phyloP scores from a whole-genome alignment of 2,113 vertebrate species.

The Campylomormyrus numenius region DNA sequence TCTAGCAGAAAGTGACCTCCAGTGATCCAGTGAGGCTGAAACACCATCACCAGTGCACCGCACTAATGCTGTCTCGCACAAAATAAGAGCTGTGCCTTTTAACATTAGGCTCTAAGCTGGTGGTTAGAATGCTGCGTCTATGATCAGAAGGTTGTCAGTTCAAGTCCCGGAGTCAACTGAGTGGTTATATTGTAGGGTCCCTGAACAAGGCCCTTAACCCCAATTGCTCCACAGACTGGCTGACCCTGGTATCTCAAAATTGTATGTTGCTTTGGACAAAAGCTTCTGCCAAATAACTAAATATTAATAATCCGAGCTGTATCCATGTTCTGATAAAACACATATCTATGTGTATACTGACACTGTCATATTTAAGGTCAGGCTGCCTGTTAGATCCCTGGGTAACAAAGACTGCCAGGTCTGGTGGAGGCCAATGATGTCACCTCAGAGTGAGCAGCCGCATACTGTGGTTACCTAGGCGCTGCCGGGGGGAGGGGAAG shows the following conservation, averaged over 20 bases:
- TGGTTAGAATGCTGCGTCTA: background rate
- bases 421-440: background rate
- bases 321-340: background rate
- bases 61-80: background rate
- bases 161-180: background rate
- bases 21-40: background rate
- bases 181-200: background rate
- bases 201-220: background rate
- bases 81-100: background rate
- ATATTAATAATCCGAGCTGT: background rate
- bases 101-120: background rate
- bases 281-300: background rate
- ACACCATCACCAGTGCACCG: background rate
- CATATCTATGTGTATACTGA: background rate
- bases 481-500: too few relatives aligned
- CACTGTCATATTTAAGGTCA: background rate
- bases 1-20: background rate
- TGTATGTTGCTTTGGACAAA: background rate
- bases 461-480: background rate
- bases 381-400: background rate
- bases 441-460: background rate
- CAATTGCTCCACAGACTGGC: background rate
- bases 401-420: background rate
- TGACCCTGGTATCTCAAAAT: background rate
- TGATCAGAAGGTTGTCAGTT: background rate